Percentiles rank a stretch among this genome's conserved stretches.
Evolutionary conservation across 1,140 invertebrate genomes (phyloP).

Genomic region (Parasteatoda tepidariorum): DNA sequence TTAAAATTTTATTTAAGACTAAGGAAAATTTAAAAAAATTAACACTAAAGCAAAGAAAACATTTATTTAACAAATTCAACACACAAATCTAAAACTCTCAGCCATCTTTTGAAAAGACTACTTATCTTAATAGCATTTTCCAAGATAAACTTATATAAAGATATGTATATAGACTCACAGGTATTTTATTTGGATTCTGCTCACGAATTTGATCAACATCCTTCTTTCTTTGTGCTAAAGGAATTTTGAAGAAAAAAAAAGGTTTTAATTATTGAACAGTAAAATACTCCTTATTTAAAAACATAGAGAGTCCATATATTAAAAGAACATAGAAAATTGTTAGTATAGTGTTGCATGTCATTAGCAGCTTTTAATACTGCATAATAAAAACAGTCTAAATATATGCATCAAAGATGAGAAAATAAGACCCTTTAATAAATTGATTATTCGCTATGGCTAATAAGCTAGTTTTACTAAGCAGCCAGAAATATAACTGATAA

Average conservation of each 20-base stretch:
- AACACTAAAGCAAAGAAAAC: too few species aligned
- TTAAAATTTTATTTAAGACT: too few species aligned
- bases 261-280: constrained; percentile 3
- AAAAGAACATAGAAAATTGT: neutral
- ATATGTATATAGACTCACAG: constrained; percentile 64
- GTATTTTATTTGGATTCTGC: constrained; percentile 75
- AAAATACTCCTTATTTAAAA: neutral
- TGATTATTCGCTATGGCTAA: too few species aligned
- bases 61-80: neutral
- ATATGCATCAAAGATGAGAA: neutral
- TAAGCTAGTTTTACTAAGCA: too few species aligned
- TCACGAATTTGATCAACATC: constrained; percentile 74
- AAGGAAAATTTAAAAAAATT: too few species aligned
- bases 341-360: neutral
- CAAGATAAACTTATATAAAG: neutral
- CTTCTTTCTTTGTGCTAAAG: constrained; percentile 71
- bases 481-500: too few species aligned
- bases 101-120: neutral
- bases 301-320: neutral
- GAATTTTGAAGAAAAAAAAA: neutral
- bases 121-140: neutral
- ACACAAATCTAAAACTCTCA: neutral
- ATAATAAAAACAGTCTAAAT: neutral
- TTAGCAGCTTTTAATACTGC: neutral
- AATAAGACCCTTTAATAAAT: too few species aligned